Conservation (phyloP, 2,113 vertebrate species). For the Vulpes lagopus region DNA sequence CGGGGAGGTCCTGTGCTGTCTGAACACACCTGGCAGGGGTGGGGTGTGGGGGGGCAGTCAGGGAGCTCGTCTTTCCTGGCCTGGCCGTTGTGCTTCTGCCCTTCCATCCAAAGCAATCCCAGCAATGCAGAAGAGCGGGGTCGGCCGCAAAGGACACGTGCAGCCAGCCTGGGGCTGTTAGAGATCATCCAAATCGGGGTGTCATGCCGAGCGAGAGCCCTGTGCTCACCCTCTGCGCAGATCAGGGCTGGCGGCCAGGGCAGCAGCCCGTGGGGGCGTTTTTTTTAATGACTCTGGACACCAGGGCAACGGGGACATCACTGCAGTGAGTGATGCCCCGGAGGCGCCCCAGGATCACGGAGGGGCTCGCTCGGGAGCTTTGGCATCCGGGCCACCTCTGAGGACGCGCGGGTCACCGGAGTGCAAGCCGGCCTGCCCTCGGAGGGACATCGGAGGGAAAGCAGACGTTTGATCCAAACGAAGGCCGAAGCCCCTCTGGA, state of each 20-base stretch:
- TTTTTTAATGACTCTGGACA: not conserved
- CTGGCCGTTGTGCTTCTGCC: fast-evolving
- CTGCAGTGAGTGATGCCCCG: not conserved
- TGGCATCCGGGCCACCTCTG: not conserved
- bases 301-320: fast-evolving
- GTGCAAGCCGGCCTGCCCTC: not conserved
- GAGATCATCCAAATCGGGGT: not conserved
- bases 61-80: not conserved
- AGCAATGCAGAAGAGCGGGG: fast-evolving
- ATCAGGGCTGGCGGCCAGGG: fast-evolving
- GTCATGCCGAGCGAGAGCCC: not conserved
- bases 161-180: not conserved
- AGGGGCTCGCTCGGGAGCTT: fast-evolving
- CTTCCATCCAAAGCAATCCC: not conserved
- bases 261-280: fast-evolving
- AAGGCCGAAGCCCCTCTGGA: not conserved
- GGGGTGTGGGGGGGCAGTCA: not conserved
- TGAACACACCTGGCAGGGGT: fast-evolving
- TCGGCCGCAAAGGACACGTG: not conserved
- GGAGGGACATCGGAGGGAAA: not conserved
- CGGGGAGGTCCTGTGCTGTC: fast-evolving
- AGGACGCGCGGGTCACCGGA: fast-evolving
- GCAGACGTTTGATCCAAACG: fast-evolving
- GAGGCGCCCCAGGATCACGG: not conserved
- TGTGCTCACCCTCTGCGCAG: fast-evolving